Base-by-base conservation (phyloP, 2,888 invertebrate species). In the Aleiodes alternator region DNA sequence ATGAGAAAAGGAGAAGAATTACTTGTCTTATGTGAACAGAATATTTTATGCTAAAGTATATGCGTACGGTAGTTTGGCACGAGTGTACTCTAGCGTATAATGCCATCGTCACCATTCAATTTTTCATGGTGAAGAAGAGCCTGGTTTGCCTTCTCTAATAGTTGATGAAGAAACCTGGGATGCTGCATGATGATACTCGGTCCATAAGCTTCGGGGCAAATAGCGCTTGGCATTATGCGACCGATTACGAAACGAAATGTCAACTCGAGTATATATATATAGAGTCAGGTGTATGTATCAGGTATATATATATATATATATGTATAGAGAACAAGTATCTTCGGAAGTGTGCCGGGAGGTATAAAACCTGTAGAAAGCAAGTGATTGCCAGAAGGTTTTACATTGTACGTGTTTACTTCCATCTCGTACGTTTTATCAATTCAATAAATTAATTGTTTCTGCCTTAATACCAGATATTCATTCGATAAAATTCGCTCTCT, bases 161-260 rank as follows among this genome's bases (percentile, higher is more conserved):
- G 51, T 68, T 29, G 73, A 72, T 76, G 73, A 73, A 77, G 77
- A 76, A 79, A 79, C 71, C 71, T 48, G 11, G 11, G 16, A 38
- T 73, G 56, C 55, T 43, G 73, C 69, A 72, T 68, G 66, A 43
- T 69, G 73, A 72, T 34, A 61, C 76, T 76, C 68, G 74, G 76
- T 23, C 75, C 48, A 69, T 72, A 77, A 64, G 66, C 64, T 74
- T 50, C 69, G 23, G 73, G 72, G 75, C 76, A 76, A 75, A 73
- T 73, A 69, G 66, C 38, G 73, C 75, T 69, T 78, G 75, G 69
- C 78, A 75, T 76, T 78, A 75, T 78, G 71, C 72, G 69, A 56
- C 51, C 66, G 70, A 75, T 80, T 77, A 72, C 78, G 76, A 78
- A 76, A 78, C 76, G 72, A 80, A 80, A 80, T 80, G 80, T 80